A percentile compares a stretch with the other conserved stretches of the same genome.
Evolutionary conservation across 2,113 vertebrate genomes (phyloP).

Genomic region (Eulacestoma nigropectus): DNA sequence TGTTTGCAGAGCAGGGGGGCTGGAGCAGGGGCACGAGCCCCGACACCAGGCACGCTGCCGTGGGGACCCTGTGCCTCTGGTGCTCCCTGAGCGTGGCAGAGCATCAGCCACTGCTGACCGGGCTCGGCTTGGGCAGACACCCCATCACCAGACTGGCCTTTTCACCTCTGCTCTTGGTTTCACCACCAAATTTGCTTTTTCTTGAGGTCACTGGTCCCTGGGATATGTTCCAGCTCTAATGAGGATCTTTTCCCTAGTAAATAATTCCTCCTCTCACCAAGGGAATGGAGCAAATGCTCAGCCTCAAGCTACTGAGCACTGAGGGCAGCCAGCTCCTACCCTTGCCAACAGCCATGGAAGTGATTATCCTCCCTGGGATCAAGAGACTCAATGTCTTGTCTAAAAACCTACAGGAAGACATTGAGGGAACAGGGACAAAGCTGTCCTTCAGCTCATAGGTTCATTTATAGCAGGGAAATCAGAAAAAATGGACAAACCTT

Average conservation of each 20-base stretch:
- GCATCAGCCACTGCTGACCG: background rate
- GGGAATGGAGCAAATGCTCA: slow-evolving; percentile 33
- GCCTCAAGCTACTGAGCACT: slow-evolving; percentile 50
- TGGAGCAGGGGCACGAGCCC: background rate
- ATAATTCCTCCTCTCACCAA: slow-evolving; percentile 19
- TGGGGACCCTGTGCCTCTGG: background rate
- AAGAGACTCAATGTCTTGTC: slow-evolving; percentile 36
- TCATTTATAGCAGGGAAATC: background rate
- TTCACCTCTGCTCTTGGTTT: slow-evolving; percentile 33
- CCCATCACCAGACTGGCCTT: background rate
- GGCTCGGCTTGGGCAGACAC: background rate
- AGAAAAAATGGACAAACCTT: background rate
- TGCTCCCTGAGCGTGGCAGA: background rate
- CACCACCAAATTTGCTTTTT: slow-evolving; percentile 24
- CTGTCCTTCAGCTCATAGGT: background rate
- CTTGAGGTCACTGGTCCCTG: background rate
- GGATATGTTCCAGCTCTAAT: slow-evolving; percentile 39
- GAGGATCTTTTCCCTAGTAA: slow-evolving; percentile 31
- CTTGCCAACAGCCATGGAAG: slow-evolving; percentile 37
- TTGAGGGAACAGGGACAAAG: background rate
- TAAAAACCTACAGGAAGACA: background rate
- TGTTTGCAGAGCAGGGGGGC: background rate
- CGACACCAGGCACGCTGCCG: accelerated
- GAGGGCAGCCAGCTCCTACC: slow-evolving; percentile 36
- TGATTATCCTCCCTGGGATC: slow-evolving; percentile 1